Conservation (phyloP, 2,888 invertebrate genomes). For the Anaspis maculata region DNA sequence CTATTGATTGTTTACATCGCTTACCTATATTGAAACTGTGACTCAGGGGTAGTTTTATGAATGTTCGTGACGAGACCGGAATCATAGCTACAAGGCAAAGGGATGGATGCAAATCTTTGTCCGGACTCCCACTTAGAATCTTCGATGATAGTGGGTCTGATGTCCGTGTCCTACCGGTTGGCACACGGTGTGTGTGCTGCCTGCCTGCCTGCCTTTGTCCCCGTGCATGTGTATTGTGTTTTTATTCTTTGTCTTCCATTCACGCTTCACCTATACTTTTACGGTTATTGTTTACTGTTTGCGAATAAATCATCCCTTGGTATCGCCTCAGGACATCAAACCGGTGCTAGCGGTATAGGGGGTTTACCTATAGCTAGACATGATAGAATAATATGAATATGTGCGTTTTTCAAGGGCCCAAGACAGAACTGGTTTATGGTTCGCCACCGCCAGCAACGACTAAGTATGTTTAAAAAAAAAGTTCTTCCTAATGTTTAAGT, state of each 20-base stretch:
- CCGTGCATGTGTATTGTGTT: constrained; percentile 16
- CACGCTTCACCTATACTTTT: constrained; percentile 27
- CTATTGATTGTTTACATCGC: constrained; percentile 29
- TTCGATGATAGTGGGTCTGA: constrained; percentile 6
- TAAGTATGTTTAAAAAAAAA: too few relatives aligned
- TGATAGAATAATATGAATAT: too few relatives aligned
- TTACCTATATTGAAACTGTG: constrained; percentile 31
- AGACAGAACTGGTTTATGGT: too few relatives aligned
- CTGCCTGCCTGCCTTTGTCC: constrained; percentile 24
- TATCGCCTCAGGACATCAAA: background rate
- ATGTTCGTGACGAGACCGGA: constrained; percentile 15
- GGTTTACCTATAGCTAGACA: too few relatives aligned
- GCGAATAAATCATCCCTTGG: constrained; percentile 27
- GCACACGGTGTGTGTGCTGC: too few relatives aligned
- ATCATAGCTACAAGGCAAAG: constrained; percentile 22
- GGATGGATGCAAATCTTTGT: constrained; percentile 9
- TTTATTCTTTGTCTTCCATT: constrained; percentile 12
- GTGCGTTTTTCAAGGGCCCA: too few relatives aligned
- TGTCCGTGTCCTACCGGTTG: constrained; percentile 3
- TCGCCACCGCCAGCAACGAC: too few relatives aligned
- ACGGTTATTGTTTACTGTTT: constrained; percentile 32
- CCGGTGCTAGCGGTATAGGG: too few relatives aligned
- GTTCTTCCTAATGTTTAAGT: too few relatives aligned
- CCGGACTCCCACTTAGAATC: constrained; percentile 15
- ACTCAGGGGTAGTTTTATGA: constrained; percentile 28